Evolutionary conservation across 2,888 invertebrate genomes (phyloP).

Genomic region (Calameuta filiformis): DNA sequence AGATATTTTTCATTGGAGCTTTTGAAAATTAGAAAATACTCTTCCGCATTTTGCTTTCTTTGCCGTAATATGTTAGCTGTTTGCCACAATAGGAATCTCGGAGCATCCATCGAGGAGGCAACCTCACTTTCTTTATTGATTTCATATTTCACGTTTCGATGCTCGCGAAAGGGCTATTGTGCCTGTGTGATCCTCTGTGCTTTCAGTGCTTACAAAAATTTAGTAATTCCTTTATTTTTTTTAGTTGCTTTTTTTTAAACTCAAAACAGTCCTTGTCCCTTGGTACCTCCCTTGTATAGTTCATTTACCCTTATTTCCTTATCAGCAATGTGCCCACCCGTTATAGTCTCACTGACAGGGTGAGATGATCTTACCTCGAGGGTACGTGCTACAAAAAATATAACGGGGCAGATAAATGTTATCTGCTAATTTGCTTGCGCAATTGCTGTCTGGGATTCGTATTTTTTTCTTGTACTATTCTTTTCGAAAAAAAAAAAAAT

Average conservation of each 20-base stretch:
- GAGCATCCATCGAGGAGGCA: neutral
- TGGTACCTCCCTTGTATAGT: neutral
- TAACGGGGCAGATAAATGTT: no score
- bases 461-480: neutral
- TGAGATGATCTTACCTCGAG: neutral
- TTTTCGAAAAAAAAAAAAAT: no score
- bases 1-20: neutral
- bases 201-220: neutral
- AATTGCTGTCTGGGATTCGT: neutral
- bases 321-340: neutral
- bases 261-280: neutral
- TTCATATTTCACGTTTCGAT: conserved; percentile 48
- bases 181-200: conserved; percentile 20
- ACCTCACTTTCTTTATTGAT: conserved; percentile 35
- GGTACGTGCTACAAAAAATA: neutral
- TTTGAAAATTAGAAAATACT: neutral
- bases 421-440: neutral
- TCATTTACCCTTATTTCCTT: neutral
- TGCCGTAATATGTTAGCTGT: neutral
- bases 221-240: neutral
- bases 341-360: neutral
- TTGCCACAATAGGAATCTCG: neutral
- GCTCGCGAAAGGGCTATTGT: conserved; percentile 35
- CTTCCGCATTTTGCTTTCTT: neutral
- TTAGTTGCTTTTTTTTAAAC: neutral